A percentile compares a stretch with the other conserved stretches of the same genome.
phyloP scores from a whole-genome alignment of 1,140 invertebrate genomes.

The Orius insidiosus region DNA sequence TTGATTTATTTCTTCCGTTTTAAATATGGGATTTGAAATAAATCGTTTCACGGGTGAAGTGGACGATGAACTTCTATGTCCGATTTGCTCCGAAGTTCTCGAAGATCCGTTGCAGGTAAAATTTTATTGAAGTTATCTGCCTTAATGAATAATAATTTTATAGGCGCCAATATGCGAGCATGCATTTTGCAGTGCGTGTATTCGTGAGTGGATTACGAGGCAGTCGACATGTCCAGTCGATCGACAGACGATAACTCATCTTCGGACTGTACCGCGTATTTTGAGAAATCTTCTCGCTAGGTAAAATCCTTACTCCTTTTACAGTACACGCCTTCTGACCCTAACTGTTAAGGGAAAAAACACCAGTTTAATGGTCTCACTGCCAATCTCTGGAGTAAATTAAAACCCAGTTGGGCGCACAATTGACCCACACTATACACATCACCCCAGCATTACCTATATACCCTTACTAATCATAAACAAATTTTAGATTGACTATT shows the following conservation, averaged over 20 bases:
- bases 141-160: no score
- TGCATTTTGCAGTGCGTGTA: conserved; percentile 84
- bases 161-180: conserved; percentile 90
- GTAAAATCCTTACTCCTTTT: no score
- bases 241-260: conserved; percentile 71
- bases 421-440: no score
- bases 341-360: no score
- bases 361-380: no score
- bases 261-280: conserved; percentile 80
- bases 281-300: conserved; percentile 76
- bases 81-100: conserved; percentile 78
- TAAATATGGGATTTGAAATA: conserved; percentile 74
- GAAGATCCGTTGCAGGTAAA: conserved; percentile 77
- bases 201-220: conserved; percentile 82
- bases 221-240: conserved; percentile 89
- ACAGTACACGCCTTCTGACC: no score
- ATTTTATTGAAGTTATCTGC: no score
- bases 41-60: conserved; percentile 77
- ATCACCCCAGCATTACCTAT: no score
- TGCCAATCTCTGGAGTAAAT: no score
- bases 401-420: no score
- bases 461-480: no score
- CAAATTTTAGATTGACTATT: conserved; percentile 54
- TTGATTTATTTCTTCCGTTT: no score
- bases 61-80: conserved; percentile 80